phyloP scores from a whole-genome alignment of 2,888 invertebrate species.

The Eilema depressum region DNA sequence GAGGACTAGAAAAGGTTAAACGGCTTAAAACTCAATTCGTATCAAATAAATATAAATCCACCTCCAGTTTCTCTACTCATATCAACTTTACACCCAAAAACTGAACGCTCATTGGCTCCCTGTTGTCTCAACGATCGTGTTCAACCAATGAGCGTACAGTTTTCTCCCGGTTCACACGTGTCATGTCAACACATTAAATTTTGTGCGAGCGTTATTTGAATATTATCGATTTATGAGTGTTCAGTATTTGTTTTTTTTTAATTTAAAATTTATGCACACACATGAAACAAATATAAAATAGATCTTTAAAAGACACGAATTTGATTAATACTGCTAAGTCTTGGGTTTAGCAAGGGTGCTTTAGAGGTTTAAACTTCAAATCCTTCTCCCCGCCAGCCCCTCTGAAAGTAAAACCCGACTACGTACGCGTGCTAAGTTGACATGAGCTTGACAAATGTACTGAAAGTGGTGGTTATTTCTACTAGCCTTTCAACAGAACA shows the following conservation, averaged over 20 bases:
- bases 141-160: background rate
- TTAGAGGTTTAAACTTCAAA: background rate
- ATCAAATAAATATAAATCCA: background rate
- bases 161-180: background rate
- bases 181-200: background rate
- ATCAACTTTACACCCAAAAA: background rate
- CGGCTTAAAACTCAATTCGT: background rate
- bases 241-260: too few relatives aligned
- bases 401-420: too few relatives aligned
- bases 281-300: too few relatives aligned
- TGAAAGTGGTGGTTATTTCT: conserved; percentile 7
- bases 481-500: conserved; percentile 22
- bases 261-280: too few relatives aligned
- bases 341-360: background rate
- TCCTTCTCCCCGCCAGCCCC: too few relatives aligned
- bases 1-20: too few relatives aligned
- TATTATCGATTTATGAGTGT: background rate
- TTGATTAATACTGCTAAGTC: too few relatives aligned
- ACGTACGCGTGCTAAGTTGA: background rate
- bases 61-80: background rate
- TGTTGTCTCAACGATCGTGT: background rate
- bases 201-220: background rate
- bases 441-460: background rate
- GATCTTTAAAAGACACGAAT: background rate
- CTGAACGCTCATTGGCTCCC: background rate